Base-by-base conservation (phyloP, 2,797 vertebrate species). In the Chlorospingus flavigularis region DNA sequence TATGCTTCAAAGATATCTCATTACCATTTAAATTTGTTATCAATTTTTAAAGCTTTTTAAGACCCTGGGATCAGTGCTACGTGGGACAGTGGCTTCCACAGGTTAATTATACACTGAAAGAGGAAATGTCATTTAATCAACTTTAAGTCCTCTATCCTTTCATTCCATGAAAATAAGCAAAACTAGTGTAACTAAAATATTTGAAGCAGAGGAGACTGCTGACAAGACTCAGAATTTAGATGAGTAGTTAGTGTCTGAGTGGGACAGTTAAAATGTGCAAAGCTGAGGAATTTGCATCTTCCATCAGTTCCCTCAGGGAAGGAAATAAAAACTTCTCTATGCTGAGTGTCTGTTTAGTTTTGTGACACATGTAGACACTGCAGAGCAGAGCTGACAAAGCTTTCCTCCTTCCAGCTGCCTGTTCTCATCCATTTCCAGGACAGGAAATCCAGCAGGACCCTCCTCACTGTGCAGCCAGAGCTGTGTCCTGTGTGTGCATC, bases 21-120 rank as follows among this genome's bases (percentile, higher is more conserved):
- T 90, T 91, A 65, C 28, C 31, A 71, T 86, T 85, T 88, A 92
- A 68, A 92, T 94, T 94, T 92, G 89, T 94, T 91, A 94, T 88
- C 16, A 90, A 37, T 80, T 94, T 87, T 75, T 88, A 68, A 94
- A 94, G 78, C 91, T 90, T 91, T 71, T 54, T 92, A 91, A 90
- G 75, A 90, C 82, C 48, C 50, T 81, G 70, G 85, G 61, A 91
- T 94, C 87, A 92, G 65, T 35, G 45, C 13, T 90, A 33, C 3
- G 3, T 83, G 89, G 89, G 78, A 90, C 81, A 86, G 31, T 33
- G 87, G 42, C 75, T 91, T 91, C 58, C 75, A 58, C 39, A 72
- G 75, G 73, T 91, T 95, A 96, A 88, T 95, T 88, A 83, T 28
- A 57, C 10, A 15, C 68, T 18, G 67, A 79, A 79, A 71, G 71